Base-by-base conservation (phyloP, 53 echinoderm and acorn worm species). In the Paracentrotus lividus region DNA sequence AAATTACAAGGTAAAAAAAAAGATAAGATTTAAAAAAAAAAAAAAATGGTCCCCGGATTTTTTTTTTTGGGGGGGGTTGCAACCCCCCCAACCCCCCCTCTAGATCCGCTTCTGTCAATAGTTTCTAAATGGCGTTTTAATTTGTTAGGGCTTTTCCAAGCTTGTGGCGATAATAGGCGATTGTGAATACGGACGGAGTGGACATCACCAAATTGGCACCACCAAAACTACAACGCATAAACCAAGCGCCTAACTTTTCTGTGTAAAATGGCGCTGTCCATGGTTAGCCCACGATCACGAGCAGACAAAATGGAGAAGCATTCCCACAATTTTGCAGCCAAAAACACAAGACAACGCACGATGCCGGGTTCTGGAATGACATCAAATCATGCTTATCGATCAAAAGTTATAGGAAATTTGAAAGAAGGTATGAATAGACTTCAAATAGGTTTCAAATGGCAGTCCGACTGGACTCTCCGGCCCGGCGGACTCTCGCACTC, bases 401-500 rank as follows among this genome's bases (percentile, higher is more conserved):
- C 72, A 72, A 72, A 40, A 72, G 40, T 72, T 20, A 72, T 72
- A 38, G 72, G 72, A 72, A 72, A 72, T 40, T 36, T 72, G 18
- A 72, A 72, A 72, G 72, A 72, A 72, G 72, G 72, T 72, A 72
- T 36, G 52, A 52, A 52, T 52, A 15, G 52, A 52, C n/a, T n/a
- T n/a, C n/a, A n/a, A n/a, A n/a, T n/a, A n/a, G n/a, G n/a, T n/a
- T n/a, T n/a, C n/a, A n/a, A 51, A 12, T 51, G 51, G 51, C 60
- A 60, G 60, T 60, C 15, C 60, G 15, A 59, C 3, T 59, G 60
- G 8, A 59, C 18, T 59, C 15, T 13, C n/a, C n/a, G n/a, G n/a
- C n/a, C n/a, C n/a, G n/a, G n/a, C n/a, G n/a, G n/a, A n/a, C n/a
- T n/a, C n/a, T n/a, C n/a, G n/a, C n/a, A n/a, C n/a, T n/a, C n/a